Conservation (phyloP, 2,888 invertebrate genomes). For the Melolontha melolontha region DNA sequence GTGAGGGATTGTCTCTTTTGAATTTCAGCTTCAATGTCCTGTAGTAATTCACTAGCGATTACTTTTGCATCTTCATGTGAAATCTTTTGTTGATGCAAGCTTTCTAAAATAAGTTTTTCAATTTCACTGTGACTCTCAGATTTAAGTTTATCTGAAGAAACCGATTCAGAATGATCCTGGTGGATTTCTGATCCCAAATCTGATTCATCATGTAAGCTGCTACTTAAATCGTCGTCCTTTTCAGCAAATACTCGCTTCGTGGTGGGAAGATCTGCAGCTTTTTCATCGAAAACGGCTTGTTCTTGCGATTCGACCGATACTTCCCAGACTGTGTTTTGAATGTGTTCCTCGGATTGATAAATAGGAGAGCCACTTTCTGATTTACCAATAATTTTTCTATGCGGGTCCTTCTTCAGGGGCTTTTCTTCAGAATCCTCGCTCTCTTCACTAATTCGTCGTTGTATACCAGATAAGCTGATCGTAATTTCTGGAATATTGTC, state of each 20-base stretch:
- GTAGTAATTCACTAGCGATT: conserved; percentile 67
- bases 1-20: conserved; percentile 59
- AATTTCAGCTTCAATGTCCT: conserved; percentile 70
- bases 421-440: conserved; percentile 59
- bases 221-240: conserved; percentile 62
- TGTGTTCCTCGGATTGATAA: conserved; percentile 65
- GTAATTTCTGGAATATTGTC: conserved; percentile 64
- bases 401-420: conserved; percentile 16
- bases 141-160: conserved; percentile 60
- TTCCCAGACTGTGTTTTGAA: conserved; percentile 68
- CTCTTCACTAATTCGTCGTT: conserved; percentile 64
- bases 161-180: conserved; percentile 62
- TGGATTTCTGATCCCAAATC: conserved; percentile 63
- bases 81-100: conserved; percentile 63
- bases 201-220: conserved; percentile 60
- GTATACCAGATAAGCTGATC: conserved; percentile 63
- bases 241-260: conserved; percentile 56
- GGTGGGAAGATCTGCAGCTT: conserved; percentile 58
- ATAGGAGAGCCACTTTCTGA: conserved; percentile 56
- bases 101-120: conserved; percentile 63
- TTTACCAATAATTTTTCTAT: conserved; percentile 32
- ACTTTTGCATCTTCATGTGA: conserved; percentile 67
- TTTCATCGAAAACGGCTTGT: conserved; percentile 59
- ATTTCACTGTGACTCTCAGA: conserved; percentile 64
- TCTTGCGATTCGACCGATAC: conserved; percentile 65